These are phyloP conservation scores for Tychaedon coryphoeus DNA, from an alignment of 2,113 vertebrate species.

Conservation along the genomic window DNA sequence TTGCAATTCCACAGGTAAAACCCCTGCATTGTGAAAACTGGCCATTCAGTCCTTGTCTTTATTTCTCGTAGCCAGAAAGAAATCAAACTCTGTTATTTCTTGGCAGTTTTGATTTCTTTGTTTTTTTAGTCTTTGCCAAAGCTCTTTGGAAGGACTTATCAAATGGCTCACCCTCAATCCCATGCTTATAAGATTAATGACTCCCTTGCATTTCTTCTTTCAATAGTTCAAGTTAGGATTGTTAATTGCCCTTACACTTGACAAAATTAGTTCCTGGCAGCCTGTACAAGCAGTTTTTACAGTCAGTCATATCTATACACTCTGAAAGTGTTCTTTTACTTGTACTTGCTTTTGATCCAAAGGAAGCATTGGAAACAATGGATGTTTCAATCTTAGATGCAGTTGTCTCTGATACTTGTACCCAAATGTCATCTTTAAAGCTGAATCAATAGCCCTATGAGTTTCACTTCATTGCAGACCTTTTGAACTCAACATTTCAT, in stretches of 20 bases:
- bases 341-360: neutral
- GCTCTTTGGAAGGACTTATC: neutral
- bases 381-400: neutral
- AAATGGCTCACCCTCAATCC: neutral
- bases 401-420: neutral
- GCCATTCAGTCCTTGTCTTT: neutral
- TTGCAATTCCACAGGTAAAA: neutral
- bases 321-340: neutral
- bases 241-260: neutral
- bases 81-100: neutral
- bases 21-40: neutral
- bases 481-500: neutral
- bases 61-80: neutral
- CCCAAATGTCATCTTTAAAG: neutral
- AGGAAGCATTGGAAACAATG: neutral
- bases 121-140: neutral
- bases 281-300: neutral
- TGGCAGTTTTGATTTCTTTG: neutral
- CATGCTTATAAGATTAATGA: neutral
- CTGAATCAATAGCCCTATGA: neutral
- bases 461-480: neutral
- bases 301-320: neutral
- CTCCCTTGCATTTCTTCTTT: neutral
- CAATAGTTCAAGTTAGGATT: neutral
- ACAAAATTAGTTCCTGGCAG: neutral